Base-by-base conservation (phyloP, 2,888 invertebrate species). In the Pinctada fucata region DNA sequence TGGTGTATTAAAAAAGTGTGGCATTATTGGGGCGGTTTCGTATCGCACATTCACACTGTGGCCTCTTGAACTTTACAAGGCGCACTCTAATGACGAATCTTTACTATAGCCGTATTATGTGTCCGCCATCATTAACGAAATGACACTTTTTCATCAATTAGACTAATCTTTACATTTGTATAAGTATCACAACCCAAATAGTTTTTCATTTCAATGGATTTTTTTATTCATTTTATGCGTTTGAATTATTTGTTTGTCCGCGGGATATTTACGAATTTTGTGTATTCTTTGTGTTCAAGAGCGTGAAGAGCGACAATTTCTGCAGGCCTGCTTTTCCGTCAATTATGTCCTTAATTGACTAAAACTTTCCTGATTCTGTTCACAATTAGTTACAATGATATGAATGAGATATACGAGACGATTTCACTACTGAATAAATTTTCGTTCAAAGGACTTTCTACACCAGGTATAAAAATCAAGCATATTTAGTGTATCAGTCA, bases 131-230 rank as follows among this genome's bases (percentile, higher is more conserved):
- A 72, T 75, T 79, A 79, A 68, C 63, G 63, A 71, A 66, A 72
- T 79, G 79, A 67, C 75, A 79, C 67, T 79, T 75, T 75, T 79
- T 75, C 75, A 66, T 79, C 75, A 71, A 79, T 79, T 75, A 79
- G 79, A 50, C 66, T 75, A 75, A 75, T 70, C 75, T 79, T 75
- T 66, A 50, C 71, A 49, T 52, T 31, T 47, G 74, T 63, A 51
- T 71, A 75, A 51, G 75, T 75, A 79, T 79, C 79, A 67, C 52
- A 66, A 48, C 6, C 58, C 74, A 66, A 66, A 66, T n/a, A 67
- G 51, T 50, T 74, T 65, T 50, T 50, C 31, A 74, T 66, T 74
- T 74, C 74, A 66, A 74, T 67, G 31, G 74, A 67, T 51, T 65
- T 65, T 50, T 8, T 3, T 4, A 10, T 58, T 10, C 13, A 58